Evolutionary conservation across 2,888 invertebrate species (phyloP), one percentile per base, ranked within the genome.

Genomic region (Lamproptera curius): DNA sequence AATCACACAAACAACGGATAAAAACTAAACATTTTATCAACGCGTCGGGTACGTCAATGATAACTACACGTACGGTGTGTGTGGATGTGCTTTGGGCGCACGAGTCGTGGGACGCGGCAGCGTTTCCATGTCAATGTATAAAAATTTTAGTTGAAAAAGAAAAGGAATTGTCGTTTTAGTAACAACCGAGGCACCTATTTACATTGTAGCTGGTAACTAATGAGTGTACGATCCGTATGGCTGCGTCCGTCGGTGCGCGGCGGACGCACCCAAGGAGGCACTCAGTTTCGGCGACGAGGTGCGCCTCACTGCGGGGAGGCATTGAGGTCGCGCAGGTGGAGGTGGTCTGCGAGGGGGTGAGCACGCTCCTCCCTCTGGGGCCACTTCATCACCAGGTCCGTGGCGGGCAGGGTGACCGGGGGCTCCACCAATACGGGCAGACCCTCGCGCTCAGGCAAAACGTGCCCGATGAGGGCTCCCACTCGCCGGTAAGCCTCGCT

Each of bases 311-410:
- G 79, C 56, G 81, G 67, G 44, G 79, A 73, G 23, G 77, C 58
- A 56, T 76, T 76, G 43, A 77, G 65, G 55, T 81, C 78, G 51
- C 80, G 77, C 46, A 80, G 67, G 55, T 77, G 81, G 48, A 83
- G 62, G 41, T 76, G 77, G 52, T 81, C 78, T 23, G 76, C 73
- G 17, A 83, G 67, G 1, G 83, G 79, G 52, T 79, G 82, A 43
- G 73, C 43, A 20, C 53, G 62, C n/a, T 65, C 70, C 23, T 42
- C 50, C 42, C 65, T 59, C 46, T 68, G 55, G 14, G 86, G 83
- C 86, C 86, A 86, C 58, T 84, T 83, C 8, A 83, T 76, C 6
- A 84, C 83, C 3, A 80, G 76, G 54, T 79, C 78, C 36, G 71
- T 65, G 59, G 61, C 67, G 1, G 84, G 83, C 37, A 83, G 65